These are phyloP conservation scores for Oncorhynchus keta DNA, from an alignment of 2,113 vertebrate species.

Conservation along the genomic window DNA sequence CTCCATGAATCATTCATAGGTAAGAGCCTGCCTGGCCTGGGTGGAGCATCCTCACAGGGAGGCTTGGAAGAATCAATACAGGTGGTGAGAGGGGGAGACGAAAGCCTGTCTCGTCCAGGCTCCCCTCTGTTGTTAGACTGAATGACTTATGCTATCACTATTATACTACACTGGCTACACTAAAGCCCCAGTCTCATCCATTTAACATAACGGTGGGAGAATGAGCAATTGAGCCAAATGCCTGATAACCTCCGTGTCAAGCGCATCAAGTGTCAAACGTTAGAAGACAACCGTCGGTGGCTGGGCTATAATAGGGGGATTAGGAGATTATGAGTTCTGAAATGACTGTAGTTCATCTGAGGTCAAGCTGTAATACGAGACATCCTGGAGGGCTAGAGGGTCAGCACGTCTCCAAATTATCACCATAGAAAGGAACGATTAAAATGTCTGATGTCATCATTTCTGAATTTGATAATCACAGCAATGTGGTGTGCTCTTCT, in stretches of 20 bases:
- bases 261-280: not conserved
- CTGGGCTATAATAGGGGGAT: not conserved
- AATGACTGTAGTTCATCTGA: not conserved
- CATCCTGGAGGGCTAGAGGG: not conserved
- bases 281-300: not conserved
- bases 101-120: slow-evolving; percentile 25
- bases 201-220: not conserved
- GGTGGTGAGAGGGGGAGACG: slow-evolving; percentile 20
- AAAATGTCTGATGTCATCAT: not conserved
- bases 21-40: slow-evolving; percentile 15
- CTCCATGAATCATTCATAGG: slow-evolving; percentile 63
- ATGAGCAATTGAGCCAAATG: not conserved
- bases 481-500: not conserved
- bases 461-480: not conserved
- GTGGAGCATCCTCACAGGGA: slow-evolving; percentile 40
- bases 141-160: slow-evolving; percentile 25
- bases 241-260: not conserved
- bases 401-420: not conserved
- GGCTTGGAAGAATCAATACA: slow-evolving; percentile 48
- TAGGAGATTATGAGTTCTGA: not conserved
- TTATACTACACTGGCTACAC: slow-evolving; percentile 1
- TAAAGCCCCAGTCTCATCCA: not conserved
- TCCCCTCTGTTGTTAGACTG: slow-evolving; percentile 14
- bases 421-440: too few relatives aligned
- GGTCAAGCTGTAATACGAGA: not conserved